A percentile compares a stretch with the other conserved stretches of the same genome.
These are phyloP conservation scores for Dipus sagitta DNA, from an alignment of 2,797 vertebrate genomes.

Conservation along the genomic window DNA sequence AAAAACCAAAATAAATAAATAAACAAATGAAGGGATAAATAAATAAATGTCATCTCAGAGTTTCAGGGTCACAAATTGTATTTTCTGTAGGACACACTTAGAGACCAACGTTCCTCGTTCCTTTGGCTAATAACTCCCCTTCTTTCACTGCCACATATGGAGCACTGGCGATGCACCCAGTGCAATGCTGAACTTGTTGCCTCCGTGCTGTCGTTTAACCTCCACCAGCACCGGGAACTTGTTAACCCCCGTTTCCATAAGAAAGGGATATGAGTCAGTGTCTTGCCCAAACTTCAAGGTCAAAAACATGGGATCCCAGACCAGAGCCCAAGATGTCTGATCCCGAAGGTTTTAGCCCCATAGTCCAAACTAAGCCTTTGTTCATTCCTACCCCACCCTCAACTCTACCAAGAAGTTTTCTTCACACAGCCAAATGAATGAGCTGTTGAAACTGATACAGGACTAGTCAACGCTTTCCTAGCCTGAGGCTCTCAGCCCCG, in stretches of 20 bases:
- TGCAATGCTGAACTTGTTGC: neutral
- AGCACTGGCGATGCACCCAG: neutral
- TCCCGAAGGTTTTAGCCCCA: neutral
- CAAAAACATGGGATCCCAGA: neutral
- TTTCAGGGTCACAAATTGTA: neutral
- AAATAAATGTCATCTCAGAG: neutral
- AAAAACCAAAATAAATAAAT: too few relatives aligned
- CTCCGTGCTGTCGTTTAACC: constrained; percentile 9
- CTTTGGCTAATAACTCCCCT: neutral
- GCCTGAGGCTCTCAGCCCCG: neutral
- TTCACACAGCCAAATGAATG: neutral
- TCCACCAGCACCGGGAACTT: neutral
- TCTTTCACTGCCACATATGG: neutral
- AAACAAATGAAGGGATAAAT: too few relatives aligned
- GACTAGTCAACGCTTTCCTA: constrained; percentile 38
- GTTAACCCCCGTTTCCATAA: neutral
- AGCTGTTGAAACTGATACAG: neutral
- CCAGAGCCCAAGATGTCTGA: neutral
- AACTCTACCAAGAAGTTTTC: neutral
- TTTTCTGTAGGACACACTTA: neutral
- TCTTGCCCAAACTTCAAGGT: neutral
- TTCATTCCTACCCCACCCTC: neutral
- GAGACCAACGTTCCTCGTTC: neutral
- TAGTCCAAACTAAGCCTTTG: neutral
- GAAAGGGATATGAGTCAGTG: neutral